These are phyloP conservation scores for Pseudois nayaur DNA, from an alignment of 2,113 vertebrate species.

Conservation along the genomic window DNA sequence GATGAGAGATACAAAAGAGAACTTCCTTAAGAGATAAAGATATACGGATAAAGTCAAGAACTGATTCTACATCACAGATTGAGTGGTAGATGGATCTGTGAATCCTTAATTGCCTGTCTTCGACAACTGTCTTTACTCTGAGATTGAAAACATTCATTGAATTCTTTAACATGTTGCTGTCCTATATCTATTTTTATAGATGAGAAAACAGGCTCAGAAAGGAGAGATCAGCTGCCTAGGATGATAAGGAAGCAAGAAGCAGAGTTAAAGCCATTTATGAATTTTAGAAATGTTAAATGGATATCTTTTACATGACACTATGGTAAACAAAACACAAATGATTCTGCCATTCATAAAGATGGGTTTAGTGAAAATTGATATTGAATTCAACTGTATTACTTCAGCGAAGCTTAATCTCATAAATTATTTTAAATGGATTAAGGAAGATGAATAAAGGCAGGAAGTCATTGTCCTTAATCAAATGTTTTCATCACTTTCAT, in stretches of 20 bases:
- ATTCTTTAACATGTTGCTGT: background rate
- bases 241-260: background rate
- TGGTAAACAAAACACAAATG: background rate
- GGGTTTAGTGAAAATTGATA: conserved; percentile 5
- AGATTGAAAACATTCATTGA: background rate
- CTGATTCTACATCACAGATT: background rate
- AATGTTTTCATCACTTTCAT: background rate
- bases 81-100: background rate
- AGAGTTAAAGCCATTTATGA: background rate
- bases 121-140: background rate
- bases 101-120: background rate
- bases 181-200: background rate
- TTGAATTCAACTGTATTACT: background rate
- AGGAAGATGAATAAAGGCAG: background rate
- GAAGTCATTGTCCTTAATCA: conserved; percentile 4
- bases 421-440: conserved; percentile 17
- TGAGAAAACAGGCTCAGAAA: background rate
- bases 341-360: background rate
- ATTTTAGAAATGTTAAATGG: background rate
- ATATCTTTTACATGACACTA: background rate
- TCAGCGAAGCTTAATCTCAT: background rate
- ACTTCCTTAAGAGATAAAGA: background rate
- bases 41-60: background rate
- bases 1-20: background rate
- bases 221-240: background rate